Conservation (phyloP, 2,113 vertebrate genomes). For the Tupaia tana region DNA sequence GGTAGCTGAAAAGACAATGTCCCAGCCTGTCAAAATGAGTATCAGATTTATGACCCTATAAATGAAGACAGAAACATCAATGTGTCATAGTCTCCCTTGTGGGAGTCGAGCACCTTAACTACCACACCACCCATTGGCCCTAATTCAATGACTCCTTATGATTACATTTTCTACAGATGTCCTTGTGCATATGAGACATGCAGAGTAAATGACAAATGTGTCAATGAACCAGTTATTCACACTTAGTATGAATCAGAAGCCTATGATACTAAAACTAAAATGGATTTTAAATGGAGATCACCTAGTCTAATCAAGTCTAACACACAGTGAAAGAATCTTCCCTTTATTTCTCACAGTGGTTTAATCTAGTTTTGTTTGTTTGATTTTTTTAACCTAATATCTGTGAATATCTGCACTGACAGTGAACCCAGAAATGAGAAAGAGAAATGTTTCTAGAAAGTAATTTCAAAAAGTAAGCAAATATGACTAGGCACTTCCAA, state of each 20-base stretch:
- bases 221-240: not conserved
- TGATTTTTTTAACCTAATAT: too few species aligned
- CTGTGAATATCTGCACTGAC: not conserved
- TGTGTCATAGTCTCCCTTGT: not conserved
- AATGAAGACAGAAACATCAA: slow-evolving; percentile 10
- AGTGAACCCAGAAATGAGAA: not conserved
- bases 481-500: not conserved
- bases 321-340: not conserved
- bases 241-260: slow-evolving; percentile 2
- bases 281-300: not conserved
- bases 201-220: not conserved
- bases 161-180: slow-evolving; percentile 5
- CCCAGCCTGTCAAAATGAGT: not conserved
- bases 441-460: slow-evolving; percentile 17
- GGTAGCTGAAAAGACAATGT: slow-evolving; percentile 4
- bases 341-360: not conserved
- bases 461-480: slow-evolving; percentile 15
- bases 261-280: not conserved
- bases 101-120: too few species aligned
- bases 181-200: not conserved
- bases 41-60: not conserved
- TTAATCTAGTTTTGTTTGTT: not conserved
- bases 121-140: not conserved
- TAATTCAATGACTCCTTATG: not conserved
- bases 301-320: not conserved